Base-by-base conservation (phyloP, 2,113 vertebrate species). In the Mungos mungo region DNA sequence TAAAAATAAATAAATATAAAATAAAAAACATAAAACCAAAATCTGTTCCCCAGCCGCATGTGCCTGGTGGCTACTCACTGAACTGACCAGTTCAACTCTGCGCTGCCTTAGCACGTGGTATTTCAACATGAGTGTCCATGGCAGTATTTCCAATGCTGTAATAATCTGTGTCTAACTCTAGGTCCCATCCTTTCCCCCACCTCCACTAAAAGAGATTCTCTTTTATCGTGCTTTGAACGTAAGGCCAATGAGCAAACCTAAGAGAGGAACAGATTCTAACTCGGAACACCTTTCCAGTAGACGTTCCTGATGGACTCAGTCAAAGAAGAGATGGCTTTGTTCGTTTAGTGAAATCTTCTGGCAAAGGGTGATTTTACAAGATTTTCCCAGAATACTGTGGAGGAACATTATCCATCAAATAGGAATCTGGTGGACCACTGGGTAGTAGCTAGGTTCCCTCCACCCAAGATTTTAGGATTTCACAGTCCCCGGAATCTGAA, bases 101-200 rank as follows among this genome's bases (percentile, higher is more conserved):
- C 1, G 3, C 41, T 74, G 31, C 1, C 68, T 7, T 10, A 38
- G 41, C 79, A 47, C 25, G 15, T 82, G 31, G 47, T 52, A 4
- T n/a, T 79, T 91, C 77, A 47, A 7, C 6, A 4, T 31, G 38
- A 9, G 0, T 7, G 33, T 1, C 33, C 19, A 16, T 0, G 11
- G 13, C 41, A 16, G 1, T 8, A 5, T 11, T 16, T 18, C 23
- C 13, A n/a, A 23, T 12, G 35, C 19, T 31, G 1, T 23, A 15
- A 77, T 38, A 38, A 4, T 21, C 29, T 21, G 9, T n/a, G 2
- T 65, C 35, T 68, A 45, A 33, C 47, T 71, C 68, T 23, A 2
- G 4, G 27, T 10, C 65, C 27, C 3, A 7, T 23, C 23, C 11
- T 5, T 6, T 54, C 10, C 33, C 63, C 25, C 18, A 23, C 23